phyloP scores from a whole-genome alignment of 2,888 invertebrate genomes.

The Eugnorisma glareosa region DNA sequence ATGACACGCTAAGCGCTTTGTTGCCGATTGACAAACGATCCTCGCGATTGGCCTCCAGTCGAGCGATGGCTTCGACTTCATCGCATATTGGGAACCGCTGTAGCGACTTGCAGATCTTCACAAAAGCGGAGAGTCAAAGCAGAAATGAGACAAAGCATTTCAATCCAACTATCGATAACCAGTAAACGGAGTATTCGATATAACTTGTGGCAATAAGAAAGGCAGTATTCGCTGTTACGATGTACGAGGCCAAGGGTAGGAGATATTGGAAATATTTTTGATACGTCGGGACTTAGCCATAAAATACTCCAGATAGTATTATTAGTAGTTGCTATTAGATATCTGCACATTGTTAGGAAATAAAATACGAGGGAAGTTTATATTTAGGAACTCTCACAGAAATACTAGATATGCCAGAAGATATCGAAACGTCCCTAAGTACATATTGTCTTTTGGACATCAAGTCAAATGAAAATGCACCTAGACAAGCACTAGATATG shows the following conservation, averaged over 20 bases:
- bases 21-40: conserved; percentile 81
- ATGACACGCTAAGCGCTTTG: conserved; percentile 84
- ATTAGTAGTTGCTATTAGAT: conserved; percentile 35
- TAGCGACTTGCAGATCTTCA: conserved; percentile 63
- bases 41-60: conserved; percentile 79
- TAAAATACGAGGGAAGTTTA: conserved; percentile 27
- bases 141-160: conserved; percentile 41
- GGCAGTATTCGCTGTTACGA: conserved; percentile 47
- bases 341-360: conserved; percentile 19
- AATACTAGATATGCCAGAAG: not conserved
- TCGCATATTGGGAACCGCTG: conserved; percentile 65
- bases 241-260: conserved; percentile 19
- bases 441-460: not conserved
- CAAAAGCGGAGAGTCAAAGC: conserved; percentile 38
- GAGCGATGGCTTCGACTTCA: conserved; percentile 71
- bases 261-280: conserved; percentile 44
- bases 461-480: not conserved
- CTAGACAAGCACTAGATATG: not conserved
- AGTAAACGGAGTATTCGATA: conserved; percentile 43
- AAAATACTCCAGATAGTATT: conserved; percentile 43
- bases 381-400: conserved; percentile 18
- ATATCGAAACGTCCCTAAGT: not conserved
- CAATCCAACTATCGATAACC: conserved; percentile 49
- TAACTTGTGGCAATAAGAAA: conserved; percentile 43
- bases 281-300: conserved; percentile 24